Base-by-base conservation (phyloP, 2,113 vertebrate genomes). In the Tragelaphus buxtoni region DNA sequence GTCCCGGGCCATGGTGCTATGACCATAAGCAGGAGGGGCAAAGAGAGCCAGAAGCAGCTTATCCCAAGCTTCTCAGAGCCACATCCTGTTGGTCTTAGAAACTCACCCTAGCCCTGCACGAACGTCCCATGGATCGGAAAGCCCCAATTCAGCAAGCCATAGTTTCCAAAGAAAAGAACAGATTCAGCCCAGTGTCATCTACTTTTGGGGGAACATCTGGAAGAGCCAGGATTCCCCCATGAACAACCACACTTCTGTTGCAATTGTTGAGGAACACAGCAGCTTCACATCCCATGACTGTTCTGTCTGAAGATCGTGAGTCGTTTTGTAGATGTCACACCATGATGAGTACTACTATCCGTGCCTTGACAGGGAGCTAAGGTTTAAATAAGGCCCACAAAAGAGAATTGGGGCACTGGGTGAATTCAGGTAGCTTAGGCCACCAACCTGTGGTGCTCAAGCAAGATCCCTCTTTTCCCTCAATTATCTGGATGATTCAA, bases 191-290 rank as follows among this genome's bases (percentile, higher is more conserved):
- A 74, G 90, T 24, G 35, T 39, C 55, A 16, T 83, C 32, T 49
- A 9, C n/a, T 49, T 87, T 91, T 56, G 26, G 5, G 84, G 76
- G 85, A 94, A 88, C 65, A 85, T 53, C 88, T 95, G 22, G 58
- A 82, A 49, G 81, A 95, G 56, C 55, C 49, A 91, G 96, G 80
- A 65, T 96, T 90, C n/a, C 88, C 80, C 56, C 74, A 11, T 39
- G 26, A 95, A 96, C 86, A 91, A 72, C 91, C 93, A 95, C 88
- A 18, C 58, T 85, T 92, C 74, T 58, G 35, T 72, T 77, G 72
- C 91, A 84, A 1, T 86, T 90, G 90, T 96, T 82, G 94, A 94
- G 91, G 81, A 81, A 91, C 87, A 51, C 47, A 77, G 85, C 72
- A 72, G n/a, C 77, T 45, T 55, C 90, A 61, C 55, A 76, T 79